Conservation (phyloP, 2,113 vertebrate species). For the Strix aluco region DNA sequence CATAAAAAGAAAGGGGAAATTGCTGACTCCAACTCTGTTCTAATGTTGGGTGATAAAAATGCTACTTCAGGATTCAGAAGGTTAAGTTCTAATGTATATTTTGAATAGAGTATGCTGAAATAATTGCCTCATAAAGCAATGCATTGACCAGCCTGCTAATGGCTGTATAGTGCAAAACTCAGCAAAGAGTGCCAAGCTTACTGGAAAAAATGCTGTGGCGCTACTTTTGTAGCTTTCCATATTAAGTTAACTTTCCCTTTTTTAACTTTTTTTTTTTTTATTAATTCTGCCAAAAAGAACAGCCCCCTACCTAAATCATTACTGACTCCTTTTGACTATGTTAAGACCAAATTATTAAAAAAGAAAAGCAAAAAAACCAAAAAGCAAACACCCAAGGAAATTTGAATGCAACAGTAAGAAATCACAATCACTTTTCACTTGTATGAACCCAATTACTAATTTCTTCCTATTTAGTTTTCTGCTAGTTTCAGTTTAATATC, state of each 20-base stretch:
- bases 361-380: background rate
- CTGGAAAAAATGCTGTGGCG: constrained; percentile 84
- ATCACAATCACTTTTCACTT: background rate
- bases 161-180: constrained; percentile 84
- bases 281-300: background rate
- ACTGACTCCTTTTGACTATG: background rate
- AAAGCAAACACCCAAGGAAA: background rate
- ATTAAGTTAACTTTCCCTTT: constrained; percentile 68
- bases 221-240: constrained; percentile 73
- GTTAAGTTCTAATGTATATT: constrained; percentile 96
- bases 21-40: constrained; percentile 88
- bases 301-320: background rate
- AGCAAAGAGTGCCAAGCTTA: constrained; percentile 86
- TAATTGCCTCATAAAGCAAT: constrained; percentile 94
- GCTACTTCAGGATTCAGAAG: constrained; percentile 92
- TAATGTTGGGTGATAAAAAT: constrained; percentile 91
- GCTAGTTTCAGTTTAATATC: background rate
- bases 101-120: constrained; percentile 90
- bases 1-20: constrained; percentile 81
- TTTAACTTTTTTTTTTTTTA: background rate
- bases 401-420: background rate
- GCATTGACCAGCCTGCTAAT: constrained; percentile 87
- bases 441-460: background rate
- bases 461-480: background rate
- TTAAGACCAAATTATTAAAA: background rate